These are phyloP conservation scores for Mustela lutreola DNA, from an alignment of 2,113 vertebrate genomes.

Conservation along the genomic window DNA sequence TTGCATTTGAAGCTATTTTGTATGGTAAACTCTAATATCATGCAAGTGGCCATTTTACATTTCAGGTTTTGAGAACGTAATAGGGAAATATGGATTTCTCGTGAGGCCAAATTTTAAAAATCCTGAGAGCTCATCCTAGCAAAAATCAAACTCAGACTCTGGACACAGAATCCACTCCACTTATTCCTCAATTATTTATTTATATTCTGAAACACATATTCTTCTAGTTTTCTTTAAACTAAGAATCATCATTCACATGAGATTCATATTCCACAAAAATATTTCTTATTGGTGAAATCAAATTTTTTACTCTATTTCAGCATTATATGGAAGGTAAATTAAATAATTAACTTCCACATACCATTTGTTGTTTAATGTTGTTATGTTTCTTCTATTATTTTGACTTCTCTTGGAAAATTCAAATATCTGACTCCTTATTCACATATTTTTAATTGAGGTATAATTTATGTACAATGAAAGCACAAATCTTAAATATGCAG, in stretches of 20 bases:
- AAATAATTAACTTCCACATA: not conserved
- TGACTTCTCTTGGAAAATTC: conserved; percentile 17
- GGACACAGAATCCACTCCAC: not conserved
- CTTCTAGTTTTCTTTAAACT: not conserved
- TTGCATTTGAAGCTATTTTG: not conserved
- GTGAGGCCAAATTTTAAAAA: not conserved
- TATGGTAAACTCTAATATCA: not conserved
- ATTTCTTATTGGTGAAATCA: conserved; percentile 3
- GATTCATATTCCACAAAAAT: not conserved
- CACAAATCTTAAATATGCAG: not conserved
- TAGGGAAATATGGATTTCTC: not conserved
- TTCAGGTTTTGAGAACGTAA: not conserved
- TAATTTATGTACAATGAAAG: not conserved
- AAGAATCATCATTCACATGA: not conserved
- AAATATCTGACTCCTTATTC: not conserved
- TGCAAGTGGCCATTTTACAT: not conserved
- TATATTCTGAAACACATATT: not conserved
- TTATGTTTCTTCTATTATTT: not conserved
- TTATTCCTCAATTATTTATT: not conserved
- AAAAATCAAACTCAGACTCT: not conserved
- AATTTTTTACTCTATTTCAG: not conserved
- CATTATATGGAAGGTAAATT: not conserved
- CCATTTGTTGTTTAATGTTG: not conserved
- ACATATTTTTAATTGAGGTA: not conserved
- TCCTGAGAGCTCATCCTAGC: not conserved